phyloP scores from a whole-genome alignment of 2,797 vertebrate genomes.

The Fundulus diaphanus region DNA sequence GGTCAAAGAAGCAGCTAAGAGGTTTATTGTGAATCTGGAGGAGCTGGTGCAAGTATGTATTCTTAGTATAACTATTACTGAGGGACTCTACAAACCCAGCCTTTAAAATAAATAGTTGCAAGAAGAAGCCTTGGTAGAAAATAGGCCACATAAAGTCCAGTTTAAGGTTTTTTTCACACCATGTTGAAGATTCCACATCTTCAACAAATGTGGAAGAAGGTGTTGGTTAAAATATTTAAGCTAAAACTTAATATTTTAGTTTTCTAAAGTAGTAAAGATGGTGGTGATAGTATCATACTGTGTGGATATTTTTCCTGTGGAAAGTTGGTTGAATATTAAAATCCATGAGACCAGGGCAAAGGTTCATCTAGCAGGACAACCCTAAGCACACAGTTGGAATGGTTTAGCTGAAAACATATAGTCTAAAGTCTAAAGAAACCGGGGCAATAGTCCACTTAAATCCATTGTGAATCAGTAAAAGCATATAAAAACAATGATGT shows the following conservation, averaged over 20 bases:
- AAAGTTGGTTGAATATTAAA: not conserved
- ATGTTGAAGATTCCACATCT: not conserved
- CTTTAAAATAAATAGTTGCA: no score
- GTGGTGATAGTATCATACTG: not conserved
- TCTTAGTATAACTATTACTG: no score
- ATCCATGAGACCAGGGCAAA: no score
- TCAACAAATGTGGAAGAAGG: not conserved
- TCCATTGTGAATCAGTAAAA: not conserved
- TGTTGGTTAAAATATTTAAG: not conserved
- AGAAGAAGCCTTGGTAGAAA: no score
- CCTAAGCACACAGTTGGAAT: not conserved
- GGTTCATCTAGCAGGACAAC: not conserved
- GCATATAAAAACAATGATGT: not conserved
- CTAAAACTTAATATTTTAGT: not conserved
- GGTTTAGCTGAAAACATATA: no score
- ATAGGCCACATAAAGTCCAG: not conserved
- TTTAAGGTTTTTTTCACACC: not conserved
- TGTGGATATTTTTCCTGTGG: not conserved
- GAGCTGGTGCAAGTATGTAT: no score
- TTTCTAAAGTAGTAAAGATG: not conserved
- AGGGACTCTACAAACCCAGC: no score
- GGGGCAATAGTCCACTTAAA: no score
- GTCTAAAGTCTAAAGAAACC: not conserved
- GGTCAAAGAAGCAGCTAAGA: no score
- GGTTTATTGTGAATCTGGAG: no score